Conservation (phyloP, 2,113 vertebrate species). For the Pterocles orientalis region DNA sequence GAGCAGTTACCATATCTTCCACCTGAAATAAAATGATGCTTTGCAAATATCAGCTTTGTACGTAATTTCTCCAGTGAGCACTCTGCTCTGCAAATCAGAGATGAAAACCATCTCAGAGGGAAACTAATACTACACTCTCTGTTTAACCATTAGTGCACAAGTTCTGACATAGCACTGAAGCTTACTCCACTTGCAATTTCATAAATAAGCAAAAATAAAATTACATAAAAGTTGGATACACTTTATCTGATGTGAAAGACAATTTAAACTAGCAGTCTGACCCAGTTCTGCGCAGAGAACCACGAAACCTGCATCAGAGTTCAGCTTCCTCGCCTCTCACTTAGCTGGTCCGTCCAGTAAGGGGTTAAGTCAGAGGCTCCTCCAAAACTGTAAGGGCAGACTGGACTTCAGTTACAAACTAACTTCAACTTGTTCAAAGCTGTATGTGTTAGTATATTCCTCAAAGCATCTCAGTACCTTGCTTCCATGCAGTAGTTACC, state of each 20-base stretch:
- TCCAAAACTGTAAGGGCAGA: background rate
- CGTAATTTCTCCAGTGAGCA: background rate
- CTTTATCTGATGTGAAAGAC: background rate
- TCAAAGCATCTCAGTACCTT: background rate
- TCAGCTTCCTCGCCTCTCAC: background rate
- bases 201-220: background rate
- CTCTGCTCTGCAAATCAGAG: background rate
- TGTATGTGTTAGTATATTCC: background rate
- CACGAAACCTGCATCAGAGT: background rate
- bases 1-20: background rate
- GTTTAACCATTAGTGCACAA: background rate
- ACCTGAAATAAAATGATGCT: background rate
- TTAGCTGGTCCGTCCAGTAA: background rate
- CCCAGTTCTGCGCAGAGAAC: fast-evolving
- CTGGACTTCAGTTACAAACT: background rate
- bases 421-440: background rate
- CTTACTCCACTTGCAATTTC: background rate
- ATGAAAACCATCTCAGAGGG: background rate
- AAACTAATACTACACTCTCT: background rate
- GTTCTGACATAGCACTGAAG: background rate
- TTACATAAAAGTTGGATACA: background rate
- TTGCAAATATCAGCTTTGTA: background rate
- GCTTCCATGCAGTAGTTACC: background rate
- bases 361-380: background rate
- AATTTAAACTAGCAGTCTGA: background rate